Evolutionary conservation across 2,797 vertebrate genomes (phyloP).

Genomic region (Periophthalmus magnuspinnatus): DNA sequence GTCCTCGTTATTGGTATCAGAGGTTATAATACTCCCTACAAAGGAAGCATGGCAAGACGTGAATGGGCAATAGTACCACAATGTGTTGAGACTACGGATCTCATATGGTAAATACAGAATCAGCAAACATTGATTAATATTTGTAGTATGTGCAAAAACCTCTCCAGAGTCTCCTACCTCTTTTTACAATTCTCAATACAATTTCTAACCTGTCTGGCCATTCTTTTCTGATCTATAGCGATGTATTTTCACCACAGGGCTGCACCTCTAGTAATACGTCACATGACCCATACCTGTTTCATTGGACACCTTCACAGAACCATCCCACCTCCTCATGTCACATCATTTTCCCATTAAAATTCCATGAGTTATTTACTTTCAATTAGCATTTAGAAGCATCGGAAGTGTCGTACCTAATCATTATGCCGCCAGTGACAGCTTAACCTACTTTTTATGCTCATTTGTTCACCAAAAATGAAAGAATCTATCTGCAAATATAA

Average conservation of each 20-base stretch:
- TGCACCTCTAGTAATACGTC: background rate
- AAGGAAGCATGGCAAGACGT: too few species aligned
- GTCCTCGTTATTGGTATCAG: too few species aligned
- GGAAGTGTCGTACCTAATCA: background rate
- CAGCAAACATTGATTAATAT: too few species aligned
- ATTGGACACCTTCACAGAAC: background rate
- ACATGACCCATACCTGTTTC: background rate
- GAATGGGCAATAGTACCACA: too few species aligned
- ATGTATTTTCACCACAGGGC: background rate
- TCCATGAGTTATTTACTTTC: background rate
- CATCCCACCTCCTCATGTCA: background rate
- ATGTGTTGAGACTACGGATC: too few species aligned
- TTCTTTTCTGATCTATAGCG: background rate
- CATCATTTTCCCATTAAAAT: background rate
- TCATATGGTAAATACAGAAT: too few species aligned
- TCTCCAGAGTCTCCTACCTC: too few species aligned
- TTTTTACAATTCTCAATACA: background rate
- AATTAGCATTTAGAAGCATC: background rate
- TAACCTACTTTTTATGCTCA: conserved; percentile 13
- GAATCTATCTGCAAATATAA: conserved; percentile 9
- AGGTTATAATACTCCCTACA: too few species aligned
- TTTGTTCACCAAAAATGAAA: conserved; percentile 3
- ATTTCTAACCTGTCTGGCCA: background rate
- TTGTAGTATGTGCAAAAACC: too few species aligned
- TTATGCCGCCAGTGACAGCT: background rate